Evolutionary conservation across 2,113 vertebrate species (phyloP).

Genomic region (Heteronetta atricapilla): DNA sequence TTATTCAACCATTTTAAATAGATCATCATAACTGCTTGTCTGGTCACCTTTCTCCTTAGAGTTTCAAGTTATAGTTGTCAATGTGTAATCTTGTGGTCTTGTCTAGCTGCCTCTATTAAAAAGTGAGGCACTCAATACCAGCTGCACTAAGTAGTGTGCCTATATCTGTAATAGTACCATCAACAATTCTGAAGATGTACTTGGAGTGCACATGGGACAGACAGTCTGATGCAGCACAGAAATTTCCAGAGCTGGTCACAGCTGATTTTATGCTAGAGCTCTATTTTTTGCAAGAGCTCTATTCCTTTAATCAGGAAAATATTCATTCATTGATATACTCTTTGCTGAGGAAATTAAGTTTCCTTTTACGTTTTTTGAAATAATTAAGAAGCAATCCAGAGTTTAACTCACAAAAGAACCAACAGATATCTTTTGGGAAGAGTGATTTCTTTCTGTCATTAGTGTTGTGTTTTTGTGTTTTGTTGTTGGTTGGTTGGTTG

Average conservation of each 20-base stretch:
- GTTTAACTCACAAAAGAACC: not conserved
- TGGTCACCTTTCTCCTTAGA: constrained; percentile 55
- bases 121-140: constrained; percentile 51
- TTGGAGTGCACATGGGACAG: not conserved
- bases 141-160: constrained; percentile 52
- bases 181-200: constrained; percentile 45
- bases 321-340: constrained; percentile 21
- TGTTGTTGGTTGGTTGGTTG: not conserved
- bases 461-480: not conserved
- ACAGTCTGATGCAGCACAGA: not conserved
- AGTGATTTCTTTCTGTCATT: not conserved
- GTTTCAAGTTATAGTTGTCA: constrained; percentile 46
- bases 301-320: constrained; percentile 38
- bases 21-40: constrained; percentile 64
- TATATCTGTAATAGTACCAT: constrained; percentile 49
- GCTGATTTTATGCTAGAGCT: constrained; percentile 46
- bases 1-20: constrained; percentile 55
- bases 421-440: not conserved
- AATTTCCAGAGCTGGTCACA: constrained; percentile 31
- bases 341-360: constrained; percentile 51
- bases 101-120: constrained; percentile 53
- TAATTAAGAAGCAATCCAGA: constrained; percentile 9
- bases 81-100: constrained; percentile 52
- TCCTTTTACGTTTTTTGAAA: not conserved
- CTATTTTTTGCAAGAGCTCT: constrained; percentile 11